Evolutionary conservation across 37 sponge, comb jelly and placozoan species (phyloP), one percentile per base, ranked within the genome.

Genomic region (Beroe ovata): DNA sequence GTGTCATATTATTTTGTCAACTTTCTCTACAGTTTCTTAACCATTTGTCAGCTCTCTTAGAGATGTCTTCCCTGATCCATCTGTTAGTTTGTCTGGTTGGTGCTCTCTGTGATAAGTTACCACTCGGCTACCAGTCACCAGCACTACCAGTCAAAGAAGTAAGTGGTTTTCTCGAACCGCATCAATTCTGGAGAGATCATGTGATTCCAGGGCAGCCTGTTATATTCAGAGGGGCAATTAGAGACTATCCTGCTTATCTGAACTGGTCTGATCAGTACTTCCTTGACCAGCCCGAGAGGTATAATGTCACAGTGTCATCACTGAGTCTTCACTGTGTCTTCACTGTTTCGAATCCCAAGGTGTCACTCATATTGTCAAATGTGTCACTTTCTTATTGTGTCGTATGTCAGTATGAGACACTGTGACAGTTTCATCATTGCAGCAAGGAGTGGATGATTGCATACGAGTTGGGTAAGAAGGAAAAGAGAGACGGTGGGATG

Each of bases 391-490:
- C n/a, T n/a, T n/a, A n/a, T n/a, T n/a, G n/a, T n/a, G n/a, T n/a
- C n/a, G n/a, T n/a, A n/a, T n/a, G n/a, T n/a, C n/a, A n/a, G n/a
- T n/a, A n/a, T n/a, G n/a, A n/a, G n/a, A n/a, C n/a, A n/a, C n/a
- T n/a, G n/a, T n/a, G n/a, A n/a, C n/a, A n/a, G n/a, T n/a, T n/a
- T n/a, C n/a, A 58, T 16, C 16, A 58, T 16, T 61, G 20, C 84
- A 77, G 84, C 28, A 42, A 8, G 23, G n/a, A 77, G 8, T 77
- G 84, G 84, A 77, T 25, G 84, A 25, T 77, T 1, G 14, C 4
- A 2, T 77, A 77, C 84, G 84, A 77, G 47, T 19, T 42, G 8
- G 84, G 84, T 41, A 77, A 77, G 47, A 77, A 77, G 25, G 84
- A 77, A 20, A 77, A 42, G 0, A 29, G 84, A 11, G 84, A 77